Conservation (phyloP, 2,888 invertebrate species). For the Pinctada fucata region DNA sequence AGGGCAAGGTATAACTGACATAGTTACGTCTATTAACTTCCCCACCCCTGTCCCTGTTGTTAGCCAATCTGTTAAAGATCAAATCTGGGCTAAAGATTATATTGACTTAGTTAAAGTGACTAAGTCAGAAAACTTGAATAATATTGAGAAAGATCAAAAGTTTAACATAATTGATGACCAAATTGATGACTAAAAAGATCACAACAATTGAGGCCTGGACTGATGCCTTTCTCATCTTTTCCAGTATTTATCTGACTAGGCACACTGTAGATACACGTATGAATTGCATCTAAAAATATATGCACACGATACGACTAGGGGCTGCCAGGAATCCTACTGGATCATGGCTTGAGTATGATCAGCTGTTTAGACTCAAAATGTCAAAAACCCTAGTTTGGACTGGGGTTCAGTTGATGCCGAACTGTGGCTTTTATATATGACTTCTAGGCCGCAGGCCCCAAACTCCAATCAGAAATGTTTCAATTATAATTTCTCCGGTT, state of each 20-base stretch:
- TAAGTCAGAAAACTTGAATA: not conserved
- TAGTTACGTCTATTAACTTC: no score
- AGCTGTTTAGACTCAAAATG: conserved; percentile 2
- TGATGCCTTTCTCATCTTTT: not conserved
- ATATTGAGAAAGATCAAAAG: not conserved
- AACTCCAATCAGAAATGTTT: no score
- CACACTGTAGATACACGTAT: not conserved
- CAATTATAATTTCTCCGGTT: no score
- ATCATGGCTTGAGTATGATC: not conserved
- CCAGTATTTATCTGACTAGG: not conserved
- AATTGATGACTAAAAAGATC: not conserved
- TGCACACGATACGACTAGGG: not conserved
- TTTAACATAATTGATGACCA: conserved; percentile 1
- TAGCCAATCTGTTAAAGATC: not conserved
- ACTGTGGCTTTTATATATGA: not conserved
- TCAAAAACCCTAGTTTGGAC: not conserved
- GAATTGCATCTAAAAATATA: not conserved
- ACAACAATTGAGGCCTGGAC: not conserved
- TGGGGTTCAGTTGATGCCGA: conserved; percentile 1
- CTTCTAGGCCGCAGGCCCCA: not conserved
- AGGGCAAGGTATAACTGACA: no score
- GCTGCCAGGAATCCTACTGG: no score
- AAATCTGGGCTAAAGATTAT: not conserved
- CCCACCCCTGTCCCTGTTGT: no score
- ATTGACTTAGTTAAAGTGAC: not conserved